A percentile compares a stretch with the other conserved stretches of the same genome.
These are phyloP conservation scores for Dendrophyllia cribrosa DNA, from an alignment of 64 coral and sea anemone species.

Conservation along the genomic window DNA sequence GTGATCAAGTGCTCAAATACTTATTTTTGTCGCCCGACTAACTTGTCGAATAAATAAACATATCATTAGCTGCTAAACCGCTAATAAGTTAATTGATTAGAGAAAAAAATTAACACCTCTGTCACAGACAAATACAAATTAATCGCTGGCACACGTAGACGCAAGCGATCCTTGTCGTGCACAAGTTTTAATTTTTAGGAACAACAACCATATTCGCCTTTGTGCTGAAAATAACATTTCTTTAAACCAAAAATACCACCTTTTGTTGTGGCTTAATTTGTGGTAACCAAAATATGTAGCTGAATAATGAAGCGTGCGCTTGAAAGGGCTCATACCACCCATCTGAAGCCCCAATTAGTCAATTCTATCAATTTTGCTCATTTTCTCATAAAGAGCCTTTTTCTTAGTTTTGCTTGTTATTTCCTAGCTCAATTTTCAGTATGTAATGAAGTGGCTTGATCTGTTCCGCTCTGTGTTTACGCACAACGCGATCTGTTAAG, in stretches of 20 bases:
- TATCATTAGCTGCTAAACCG: background rate
- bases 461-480: background rate
- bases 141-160: background rate
- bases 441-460: background rate
- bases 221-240: no score
- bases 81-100: slow-evolving; percentile 10
- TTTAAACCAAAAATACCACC: background rate
- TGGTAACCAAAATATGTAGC: slow-evolving; percentile 44
- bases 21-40: background rate
- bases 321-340: no score
- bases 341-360: background rate
- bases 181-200: background rate
- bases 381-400: no score
- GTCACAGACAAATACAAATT: background rate
- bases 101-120: background rate
- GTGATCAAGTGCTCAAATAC: background rate
- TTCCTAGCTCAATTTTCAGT: background rate
- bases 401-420: no score
- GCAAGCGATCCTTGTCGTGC: background rate
- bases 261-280: background rate
- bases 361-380: background rate
- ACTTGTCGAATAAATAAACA: background rate
- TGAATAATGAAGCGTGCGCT: background rate
- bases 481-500: background rate
- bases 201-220: background rate